Base-by-base conservation (phyloP, 2,113 vertebrate genomes). In the Lepus timidus region DNA sequence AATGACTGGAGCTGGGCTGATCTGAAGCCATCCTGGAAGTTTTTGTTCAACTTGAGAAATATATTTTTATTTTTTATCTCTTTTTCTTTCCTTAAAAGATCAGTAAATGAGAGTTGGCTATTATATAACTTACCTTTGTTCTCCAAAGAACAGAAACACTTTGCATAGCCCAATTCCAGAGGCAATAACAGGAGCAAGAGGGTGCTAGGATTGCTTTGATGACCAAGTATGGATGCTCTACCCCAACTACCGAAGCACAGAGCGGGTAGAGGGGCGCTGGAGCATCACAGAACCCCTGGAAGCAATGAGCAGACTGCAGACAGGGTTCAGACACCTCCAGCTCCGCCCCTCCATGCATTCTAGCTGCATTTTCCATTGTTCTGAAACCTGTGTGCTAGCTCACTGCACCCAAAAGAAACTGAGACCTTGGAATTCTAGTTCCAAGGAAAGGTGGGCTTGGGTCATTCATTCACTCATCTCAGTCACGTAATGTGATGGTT, bases 251-350 rank as follows among this genome's bases (percentile, higher is more conserved):
- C 29, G 14, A 52, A 27, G 4, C 39, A 55, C 65, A 90, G 36
- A 44, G 9, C 2, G 11, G 25, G 44, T 22, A n/a, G 29, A 20
- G 33, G 44, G 29, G 52, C 19, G 0, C 49, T 10, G 10, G 9
- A 36, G 10, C 6, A 7, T 44, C 27, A 55, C 4, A n/a, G 31
- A 61, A 62, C 31, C 9, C 20, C 25, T 73, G 58, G 70, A 39
- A 68, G n/a, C 78, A 23, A 1, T 6, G 4, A 39, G 27, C 9
- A 6, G n/a, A n/a, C 16, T 1, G 10, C 1, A 0, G 39, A 20
- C 19, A 25, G 0, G 11, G 44, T 25, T 39, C 11, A 12, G 3
- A 29, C 2, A 5, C 31, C 12, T 33, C 25, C 29, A 27, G 39
- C 68, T 75, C 27, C 16, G 58, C 39, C n/a, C 70, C 22, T 87